Percentiles rank a stretch among this genome's conserved stretches.
Conservation (phyloP, 2,888 invertebrate genomes). For the Harpalus rubripes region DNA sequence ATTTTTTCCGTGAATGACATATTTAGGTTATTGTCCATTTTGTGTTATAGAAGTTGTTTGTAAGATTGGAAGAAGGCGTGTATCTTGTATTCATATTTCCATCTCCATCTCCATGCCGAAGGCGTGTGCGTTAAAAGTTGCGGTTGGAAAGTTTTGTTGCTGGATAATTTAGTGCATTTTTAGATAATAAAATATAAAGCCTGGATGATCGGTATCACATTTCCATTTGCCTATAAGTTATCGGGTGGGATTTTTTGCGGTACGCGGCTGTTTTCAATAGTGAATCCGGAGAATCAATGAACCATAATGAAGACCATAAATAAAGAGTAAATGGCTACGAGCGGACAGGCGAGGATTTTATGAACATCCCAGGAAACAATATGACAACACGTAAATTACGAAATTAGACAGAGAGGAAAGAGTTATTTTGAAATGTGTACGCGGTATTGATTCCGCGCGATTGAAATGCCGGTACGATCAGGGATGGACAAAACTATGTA, state of each 20-base stretch:
- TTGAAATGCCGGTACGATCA: slow-evolving; percentile 62
- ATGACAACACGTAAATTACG: slow-evolving; percentile 74
- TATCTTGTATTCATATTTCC: too few species aligned
- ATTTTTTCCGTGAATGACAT: not conserved
- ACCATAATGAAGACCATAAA: slow-evolving; percentile 76
- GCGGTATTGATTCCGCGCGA: slow-evolving; percentile 65
- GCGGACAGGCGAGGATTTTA: slow-evolving; percentile 74
- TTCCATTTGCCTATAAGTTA: slow-evolving; percentile 74
- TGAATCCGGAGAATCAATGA: slow-evolving; percentile 76
- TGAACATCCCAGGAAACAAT: slow-evolving; percentile 74
- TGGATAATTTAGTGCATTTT: slow-evolving; percentile 71
- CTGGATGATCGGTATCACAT: slow-evolving; percentile 73
- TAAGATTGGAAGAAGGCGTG: not conserved
- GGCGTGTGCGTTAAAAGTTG: slow-evolving; percentile 62
- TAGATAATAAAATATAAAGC: slow-evolving; percentile 72
- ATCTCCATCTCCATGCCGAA: not conserved
- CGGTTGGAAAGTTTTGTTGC: slow-evolving; percentile 17
- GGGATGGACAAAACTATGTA: slow-evolving; percentile 29
- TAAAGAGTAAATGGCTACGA: slow-evolving; percentile 73
- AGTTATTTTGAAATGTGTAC: slow-evolving; percentile 67
- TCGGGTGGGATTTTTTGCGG: slow-evolving; percentile 73
- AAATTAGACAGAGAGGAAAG: slow-evolving; percentile 72
- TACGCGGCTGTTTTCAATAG: slow-evolving; percentile 74
- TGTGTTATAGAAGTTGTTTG: not conserved
- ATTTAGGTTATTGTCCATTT: not conserved